These are phyloP conservation scores for Pheucticus melanocephalus DNA, from an alignment of 2,113 vertebrate species.

Conservation along the genomic window DNA sequence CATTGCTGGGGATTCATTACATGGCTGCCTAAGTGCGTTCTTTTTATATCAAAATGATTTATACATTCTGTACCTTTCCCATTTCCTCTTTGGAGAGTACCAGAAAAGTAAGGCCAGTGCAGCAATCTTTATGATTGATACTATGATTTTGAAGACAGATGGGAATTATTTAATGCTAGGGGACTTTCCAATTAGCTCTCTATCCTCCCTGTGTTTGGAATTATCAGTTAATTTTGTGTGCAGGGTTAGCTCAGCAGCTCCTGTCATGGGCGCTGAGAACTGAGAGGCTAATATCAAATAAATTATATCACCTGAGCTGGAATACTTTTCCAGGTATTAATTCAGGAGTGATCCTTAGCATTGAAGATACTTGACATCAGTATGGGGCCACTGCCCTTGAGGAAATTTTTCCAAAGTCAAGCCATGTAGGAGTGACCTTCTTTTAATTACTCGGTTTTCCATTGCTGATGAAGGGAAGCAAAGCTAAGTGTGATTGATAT, in stretches of 20 bases:
- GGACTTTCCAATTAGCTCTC: constrained; percentile 27
- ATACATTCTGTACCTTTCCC: not conserved
- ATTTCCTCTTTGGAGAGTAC: constrained; percentile 30
- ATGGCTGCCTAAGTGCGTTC: constrained; percentile 33
- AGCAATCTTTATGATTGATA: not conserved
- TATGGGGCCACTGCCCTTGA: not conserved
- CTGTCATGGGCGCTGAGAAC: not conserved
- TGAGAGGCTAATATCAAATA: not conserved
- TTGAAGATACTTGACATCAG: not conserved
- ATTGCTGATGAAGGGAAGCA: not conserved
- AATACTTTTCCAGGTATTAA: not conserved
- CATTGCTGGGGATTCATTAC: not conserved
- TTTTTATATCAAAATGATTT: constrained; percentile 58
- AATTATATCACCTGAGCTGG: not conserved
- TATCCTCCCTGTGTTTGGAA: not conserved
- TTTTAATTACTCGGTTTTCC: not conserved
- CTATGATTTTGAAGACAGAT: constrained; percentile 29
- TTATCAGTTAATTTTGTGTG: constrained; percentile 4
- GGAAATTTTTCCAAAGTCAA: not conserved
- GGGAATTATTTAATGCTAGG: constrained; percentile 37
- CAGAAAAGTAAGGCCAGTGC: not conserved
- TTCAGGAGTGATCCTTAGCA: not conserved
- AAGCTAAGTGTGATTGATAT: not conserved
- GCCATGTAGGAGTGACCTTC: not conserved
- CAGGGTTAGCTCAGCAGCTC: not conserved